Conservation (phyloP, 2,797 vertebrate genomes). For the Ctenopoma multispine region DNA sequence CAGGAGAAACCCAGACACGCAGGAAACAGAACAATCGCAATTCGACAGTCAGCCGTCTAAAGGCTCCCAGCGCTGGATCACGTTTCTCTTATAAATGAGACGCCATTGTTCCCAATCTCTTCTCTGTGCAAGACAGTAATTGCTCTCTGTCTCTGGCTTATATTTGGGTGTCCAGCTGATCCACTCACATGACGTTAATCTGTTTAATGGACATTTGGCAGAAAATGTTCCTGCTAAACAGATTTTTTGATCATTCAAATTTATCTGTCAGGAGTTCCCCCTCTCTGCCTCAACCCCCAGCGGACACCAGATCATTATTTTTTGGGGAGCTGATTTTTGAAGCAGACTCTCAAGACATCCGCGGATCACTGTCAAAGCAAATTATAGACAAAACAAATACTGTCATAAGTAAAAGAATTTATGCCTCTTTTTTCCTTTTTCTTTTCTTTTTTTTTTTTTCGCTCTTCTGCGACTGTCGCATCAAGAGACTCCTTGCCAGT, state of each 20-base stretch:
- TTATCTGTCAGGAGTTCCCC: conserved; percentile 65
- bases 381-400: conserved; percentile 72
- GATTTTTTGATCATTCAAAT: conserved; percentile 70
- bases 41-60: conserved; percentile 62
- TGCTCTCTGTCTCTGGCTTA: conserved; percentile 76
- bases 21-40: conserved; percentile 68
- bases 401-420: conserved; percentile 60
- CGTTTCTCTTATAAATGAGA: conserved; percentile 78
- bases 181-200: conserved; percentile 80
- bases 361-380: conserved; percentile 69
- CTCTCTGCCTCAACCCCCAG: conserved; percentile 32
- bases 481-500: conserved; percentile 66
- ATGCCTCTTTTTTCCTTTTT: conserved; percentile 25
- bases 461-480: conserved; percentile 51
- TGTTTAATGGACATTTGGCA: conserved; percentile 80
- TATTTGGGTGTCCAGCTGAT: conserved; percentile 81
- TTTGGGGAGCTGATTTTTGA: conserved; percentile 27
- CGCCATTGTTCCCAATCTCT: conserved; percentile 78
- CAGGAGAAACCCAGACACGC: conserved; percentile 56
- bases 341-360: conserved; percentile 54
- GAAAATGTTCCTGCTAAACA: conserved; percentile 67
- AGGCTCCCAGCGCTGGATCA: conserved; percentile 72
- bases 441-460: conserved; percentile 23
- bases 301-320: conserved; percentile 31
- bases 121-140: conserved; percentile 72